A percentile compares a stretch with the other conserved stretches of the same genome.
Evolutionary conservation across 2,888 invertebrate genomes (phyloP).

Genomic region (Enoplolaimus lenunculus): DNA sequence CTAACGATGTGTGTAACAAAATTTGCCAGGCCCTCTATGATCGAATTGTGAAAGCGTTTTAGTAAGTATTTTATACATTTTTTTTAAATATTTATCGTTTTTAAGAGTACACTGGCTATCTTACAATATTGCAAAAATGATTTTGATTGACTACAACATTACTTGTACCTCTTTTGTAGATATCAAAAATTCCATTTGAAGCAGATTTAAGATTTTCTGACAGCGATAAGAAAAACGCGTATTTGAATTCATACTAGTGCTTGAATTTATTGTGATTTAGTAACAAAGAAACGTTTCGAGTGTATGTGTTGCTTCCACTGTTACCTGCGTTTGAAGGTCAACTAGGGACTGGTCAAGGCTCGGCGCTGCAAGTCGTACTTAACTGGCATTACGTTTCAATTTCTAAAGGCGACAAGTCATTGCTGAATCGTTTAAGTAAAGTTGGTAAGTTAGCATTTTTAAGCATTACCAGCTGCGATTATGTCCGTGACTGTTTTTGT

Average conservation of each 20-base stretch:
- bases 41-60: slow-evolving; percentile 44
- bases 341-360: slow-evolving; percentile 71
- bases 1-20: slow-evolving; percentile 42
- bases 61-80: too few species aligned
- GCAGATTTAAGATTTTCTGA: too few species aligned
- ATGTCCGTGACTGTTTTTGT: too few species aligned
- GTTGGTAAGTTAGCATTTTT: slow-evolving; percentile 18
- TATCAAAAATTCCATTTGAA: too few species aligned
- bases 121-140: too few species aligned
- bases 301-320: slow-evolving; percentile 37
- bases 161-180: too few species aligned
- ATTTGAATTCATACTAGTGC: too few species aligned
- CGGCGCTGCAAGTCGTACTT: slow-evolving; percentile 76
- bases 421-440: slow-evolving; percentile 8
- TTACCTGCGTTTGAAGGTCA: slow-evolving; percentile 49
- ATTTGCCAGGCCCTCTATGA: slow-evolving; percentile 44
- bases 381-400: slow-evolving; percentile 96
- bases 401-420: slow-evolving; percentile 61
- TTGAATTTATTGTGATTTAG: slow-evolving; percentile 26
- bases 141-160: too few species aligned
- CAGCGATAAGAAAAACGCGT: too few species aligned
- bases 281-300: slow-evolving; percentile 35
- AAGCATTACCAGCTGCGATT: too few species aligned
- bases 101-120: too few species aligned
- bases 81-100: too few species aligned